phyloP scores from a whole-genome alignment of 2,888 invertebrate genomes.

The Busseola fusca region DNA sequence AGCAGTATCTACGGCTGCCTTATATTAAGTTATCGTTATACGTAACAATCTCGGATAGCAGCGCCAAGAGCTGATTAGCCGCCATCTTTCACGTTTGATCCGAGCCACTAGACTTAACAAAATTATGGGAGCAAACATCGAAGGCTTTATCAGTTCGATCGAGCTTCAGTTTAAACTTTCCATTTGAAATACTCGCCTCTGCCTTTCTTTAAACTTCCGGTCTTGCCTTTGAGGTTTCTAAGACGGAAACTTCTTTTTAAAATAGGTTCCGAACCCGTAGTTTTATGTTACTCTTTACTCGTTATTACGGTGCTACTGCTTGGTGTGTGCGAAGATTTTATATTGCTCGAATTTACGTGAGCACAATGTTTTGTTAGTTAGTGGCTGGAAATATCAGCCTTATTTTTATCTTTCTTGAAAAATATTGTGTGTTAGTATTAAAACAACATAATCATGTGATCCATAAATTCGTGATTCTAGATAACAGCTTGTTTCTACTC shows the following conservation, averaged over 20 bases:
- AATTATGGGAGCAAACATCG: constrained; percentile 73
- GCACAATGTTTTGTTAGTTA: constrained; percentile 33
- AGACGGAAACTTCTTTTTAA: constrained; percentile 78
- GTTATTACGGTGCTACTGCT: constrained; percentile 59
- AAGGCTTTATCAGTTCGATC: constrained; percentile 75
- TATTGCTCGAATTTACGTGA: constrained; percentile 30
- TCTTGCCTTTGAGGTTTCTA: constrained; percentile 82
- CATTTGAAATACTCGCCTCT: constrained; percentile 77
- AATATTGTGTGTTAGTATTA: background rate
- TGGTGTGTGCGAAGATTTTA: constrained; percentile 40
- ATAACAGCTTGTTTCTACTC: background rate
- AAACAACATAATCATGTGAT: background rate
- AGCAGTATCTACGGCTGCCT: background rate
- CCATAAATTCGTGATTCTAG: background rate
- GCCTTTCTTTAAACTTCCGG: constrained; percentile 81
- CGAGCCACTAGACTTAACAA: constrained; percentile 68
- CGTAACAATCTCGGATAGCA: constrained; percentile 16
- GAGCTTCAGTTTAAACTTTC: constrained; percentile 77
- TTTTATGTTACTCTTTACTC: constrained; percentile 71
- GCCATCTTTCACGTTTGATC: constrained; percentile 56
- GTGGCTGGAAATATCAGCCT: constrained; percentile 21
- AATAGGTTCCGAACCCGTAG: constrained; percentile 69
- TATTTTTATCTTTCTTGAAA: constrained; percentile 13
- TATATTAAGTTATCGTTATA: constrained; percentile 21
- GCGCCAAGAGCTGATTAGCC: constrained; percentile 54